phyloP scores from a whole-genome alignment of 1,140 invertebrate species.

The Heliconius congener region DNA sequence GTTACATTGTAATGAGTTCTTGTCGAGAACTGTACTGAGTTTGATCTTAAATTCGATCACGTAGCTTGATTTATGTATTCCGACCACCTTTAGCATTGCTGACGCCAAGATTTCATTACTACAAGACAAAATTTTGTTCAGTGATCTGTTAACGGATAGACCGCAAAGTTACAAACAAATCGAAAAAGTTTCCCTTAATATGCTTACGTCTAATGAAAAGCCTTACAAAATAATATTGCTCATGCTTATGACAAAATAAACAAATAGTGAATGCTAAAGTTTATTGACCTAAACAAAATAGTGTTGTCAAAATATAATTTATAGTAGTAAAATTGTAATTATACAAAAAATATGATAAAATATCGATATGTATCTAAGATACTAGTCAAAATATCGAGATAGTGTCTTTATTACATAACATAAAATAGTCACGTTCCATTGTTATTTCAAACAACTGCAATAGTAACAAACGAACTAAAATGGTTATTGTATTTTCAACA shows the following conservation, averaged over 20 bases:
- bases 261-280: no score
- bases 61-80: conserved; percentile 78
- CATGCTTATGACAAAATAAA: no score
- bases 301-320: background rate
- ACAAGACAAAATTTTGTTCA: conserved; percentile 55
- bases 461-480: conserved; percentile 25
- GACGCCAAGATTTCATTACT: conserved; percentile 73
- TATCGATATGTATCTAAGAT: no score
- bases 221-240: background rate
- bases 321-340: background rate
- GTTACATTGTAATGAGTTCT: conserved; percentile 78
- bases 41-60: conserved; percentile 76
- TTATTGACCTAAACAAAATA: no score
- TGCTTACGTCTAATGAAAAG: background rate
- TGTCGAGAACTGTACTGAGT: conserved; percentile 70
- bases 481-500: conserved; percentile 21
- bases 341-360: background rate
- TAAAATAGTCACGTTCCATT: conserved; percentile 26
- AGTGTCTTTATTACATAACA: conserved; percentile 17
- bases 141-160: conserved; percentile 49
- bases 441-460: conserved; percentile 26
- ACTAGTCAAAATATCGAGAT: background rate
- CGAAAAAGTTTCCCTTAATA: background rate
- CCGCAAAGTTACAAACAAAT: conserved; percentile 21
- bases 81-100: conserved; percentile 71